Conservation (phyloP, 2,888 invertebrate genomes). For the Ligdia adustata region DNA sequence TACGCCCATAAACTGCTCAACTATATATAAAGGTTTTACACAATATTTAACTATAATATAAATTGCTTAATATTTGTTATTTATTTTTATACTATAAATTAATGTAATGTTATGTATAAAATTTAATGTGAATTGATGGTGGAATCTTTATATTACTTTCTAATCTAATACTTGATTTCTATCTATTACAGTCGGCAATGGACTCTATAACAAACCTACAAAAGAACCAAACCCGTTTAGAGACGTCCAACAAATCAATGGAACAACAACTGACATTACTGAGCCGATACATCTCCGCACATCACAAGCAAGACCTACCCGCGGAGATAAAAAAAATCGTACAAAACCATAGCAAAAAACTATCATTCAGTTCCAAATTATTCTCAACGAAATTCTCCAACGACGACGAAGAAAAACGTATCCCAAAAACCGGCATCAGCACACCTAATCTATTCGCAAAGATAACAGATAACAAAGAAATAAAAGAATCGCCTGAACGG, state of each 20-base stretch:
- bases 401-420: constrained; percentile 65
- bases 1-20: no score
- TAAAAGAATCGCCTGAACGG: constrained; percentile 50
- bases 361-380: constrained; percentile 74
- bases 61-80: no score
- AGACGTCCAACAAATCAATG: constrained; percentile 88
- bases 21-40: no score
- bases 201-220: constrained; percentile 86
- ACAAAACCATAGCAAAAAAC: constrained; percentile 81
- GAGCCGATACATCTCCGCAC: constrained; percentile 88
- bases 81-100: no score
- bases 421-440: constrained; percentile 66
- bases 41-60: no score
- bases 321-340: constrained; percentile 89
- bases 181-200: constrained; percentile 84
- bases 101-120: no score
- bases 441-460: constrained; percentile 75
- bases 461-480: constrained; percentile 49
- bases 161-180: not conserved
- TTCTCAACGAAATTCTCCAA: constrained; percentile 67
- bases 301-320: constrained; percentile 88
- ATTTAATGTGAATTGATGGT: no score
- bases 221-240: constrained; percentile 86
- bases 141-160: not conserved
- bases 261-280: constrained; percentile 90